Base-by-base conservation (phyloP, 1,140 invertebrate species). In the Brachionus rubens region DNA sequence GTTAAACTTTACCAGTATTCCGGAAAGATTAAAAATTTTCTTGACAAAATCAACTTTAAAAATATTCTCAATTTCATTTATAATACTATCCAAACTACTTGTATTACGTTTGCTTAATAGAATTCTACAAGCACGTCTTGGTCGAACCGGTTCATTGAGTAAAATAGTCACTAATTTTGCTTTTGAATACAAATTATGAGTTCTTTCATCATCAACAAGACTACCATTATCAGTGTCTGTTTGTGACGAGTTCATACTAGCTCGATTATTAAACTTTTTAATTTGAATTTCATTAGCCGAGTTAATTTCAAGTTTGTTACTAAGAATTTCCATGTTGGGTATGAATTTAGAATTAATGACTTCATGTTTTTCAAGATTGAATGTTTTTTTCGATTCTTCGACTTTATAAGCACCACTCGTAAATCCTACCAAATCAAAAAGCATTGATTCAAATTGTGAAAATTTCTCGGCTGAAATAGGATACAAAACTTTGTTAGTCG, bases 381-480 rank as follows among this genome's bases (percentile, higher is more conserved):
- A 21, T 3, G 6, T 10, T 43, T 65, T 41, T 65, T 46, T 65
- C 12, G 26, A 21, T 16, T 65, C 40, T 4, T 65, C 59, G 3
- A 65, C 19, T 65, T 65, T 65, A 28, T 43, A 65, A 19, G 36
- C 21, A 24, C 21, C 12, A 26, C 36, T 43, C 5, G 36, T 65
- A 41, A 65, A 65, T n/a, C 59, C 59, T 14, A 65, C 24, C 36
- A 65, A 65, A 65, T 65, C 59, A n/a, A 65, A 65, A 12, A 65
- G 21, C 24, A 43, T 43, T 12, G 59, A 65, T 65, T 65, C 59
- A n/a, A 65, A 65, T 43, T 65, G 36, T 43, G 59, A 16, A 28
- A 65, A 65, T 43, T 43, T 65, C 21, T 65, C 40, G 43, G 59
- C 59, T 41, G 59, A 65, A 24, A 65, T 65, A 12, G 40, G 59